Evolutionary conservation across 2,888 invertebrate species (phyloP), one percentile per base, ranked within the genome.

Genomic region (Campoletis raptor): DNA sequence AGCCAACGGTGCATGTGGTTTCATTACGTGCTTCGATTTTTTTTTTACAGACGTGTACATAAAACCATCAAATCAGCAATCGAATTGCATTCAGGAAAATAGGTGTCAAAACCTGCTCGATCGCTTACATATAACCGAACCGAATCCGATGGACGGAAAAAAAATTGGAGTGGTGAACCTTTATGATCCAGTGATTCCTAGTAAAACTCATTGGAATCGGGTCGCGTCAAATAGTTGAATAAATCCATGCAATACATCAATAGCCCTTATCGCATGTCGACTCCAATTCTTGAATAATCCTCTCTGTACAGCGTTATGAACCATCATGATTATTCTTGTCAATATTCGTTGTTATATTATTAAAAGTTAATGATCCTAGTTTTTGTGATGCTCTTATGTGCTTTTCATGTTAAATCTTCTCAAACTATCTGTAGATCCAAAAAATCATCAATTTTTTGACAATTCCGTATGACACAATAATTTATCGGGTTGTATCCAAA

Each of bases 261-360:
- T 12, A 24, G 77, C 54, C 48, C 52, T 82, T 76, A 83, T 85
- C 84, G 74, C 83, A 83, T 86, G n/a, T 21, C 21, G 21, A 67
- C n/a, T 42, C 37, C 24, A 21, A 42, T 12, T 0, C 21, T 10
- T 21, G 21, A 42, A 69, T n/a, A 24, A 24, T 42, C 40, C 21
- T 69, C 69, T 52, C 18, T 69, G 45, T 30, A 10, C 30, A 36
- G 18, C 30, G 48, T 30, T 69, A 24, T 24, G 10, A 69, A 24
- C 24, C 37, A n/a, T 66, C 7, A 8, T 40, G 4, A 8, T 67
- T 40, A 3, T 40, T n/a, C 0, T 37, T 67, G 81, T 86, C 86
- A 3, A 30, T 30, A 30, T 30, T 30, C 30, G 30, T 30, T 30
- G 30, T 30, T 30, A 30, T 30, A 86, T 83, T 64, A 85, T 64